Evolutionary conservation across 2,797 vertebrate species (phyloP), one percentile per base, ranked within the genome.

Genomic region (Dendrocincla tyrannina): DNA sequence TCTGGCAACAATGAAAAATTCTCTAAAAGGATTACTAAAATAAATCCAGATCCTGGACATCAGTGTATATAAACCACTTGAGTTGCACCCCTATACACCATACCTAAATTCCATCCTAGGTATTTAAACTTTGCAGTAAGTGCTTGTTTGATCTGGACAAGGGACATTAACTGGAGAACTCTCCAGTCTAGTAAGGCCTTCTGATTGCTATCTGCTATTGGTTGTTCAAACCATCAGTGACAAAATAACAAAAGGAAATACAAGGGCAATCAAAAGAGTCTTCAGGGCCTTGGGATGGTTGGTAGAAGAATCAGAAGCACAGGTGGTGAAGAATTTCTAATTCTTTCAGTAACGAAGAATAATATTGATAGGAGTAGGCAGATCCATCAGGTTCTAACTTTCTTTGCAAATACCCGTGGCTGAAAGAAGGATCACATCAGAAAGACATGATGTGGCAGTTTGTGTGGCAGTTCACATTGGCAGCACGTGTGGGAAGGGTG

Each of bases 391-490:
- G 59, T 41, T 18, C 52, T 59, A 72, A 49, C 53, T 55, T 42
- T 17, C 35, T 75, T 50, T 63, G 84, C 42, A 63, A 58, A 59
- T 50, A 50, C 6, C 28, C 41, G 11, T 44, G 20, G 3, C 3
- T 46, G 13, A 79, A 41, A 46, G 53, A 94, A 70, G 52, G 20
- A 42, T 32, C 7, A 1, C 15, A 7, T 44, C 32, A 33, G 32
- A 25, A 64, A 32, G 16, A 44, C 25, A 18, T 46, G 30, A 25
- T 11, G 5, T 18, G 16, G 11, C 63, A 64, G 62, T 44, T 64
- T 12, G 22, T 17, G 7, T 4, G 10, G 44, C 69, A 64, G 17
- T 50, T 50, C 49, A 30, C 0, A 0, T 13, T 46, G 35, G 10
- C 24, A 58, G 50, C 37, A 17, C 25, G 32, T 3, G 10, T 14